Evolutionary conservation across 2,797 vertebrate species (phyloP), one percentile per base, ranked within the genome.

Genomic region (Muraenolepis orangiensis): DNA sequence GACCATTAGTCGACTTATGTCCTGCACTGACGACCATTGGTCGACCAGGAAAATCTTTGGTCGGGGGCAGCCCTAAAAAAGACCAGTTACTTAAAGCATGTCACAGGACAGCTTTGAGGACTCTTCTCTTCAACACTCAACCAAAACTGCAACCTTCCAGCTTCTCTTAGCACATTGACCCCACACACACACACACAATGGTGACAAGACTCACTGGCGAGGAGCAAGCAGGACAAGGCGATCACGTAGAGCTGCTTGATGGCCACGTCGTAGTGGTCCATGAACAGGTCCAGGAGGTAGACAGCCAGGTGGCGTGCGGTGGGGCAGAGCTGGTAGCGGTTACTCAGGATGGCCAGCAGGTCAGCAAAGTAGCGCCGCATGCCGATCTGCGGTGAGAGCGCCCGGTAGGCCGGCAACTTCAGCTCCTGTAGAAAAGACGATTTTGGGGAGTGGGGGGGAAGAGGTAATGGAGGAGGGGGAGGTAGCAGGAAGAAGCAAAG

Each of bases 261-360:
- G 0, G 93, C 87, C 81, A 96, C 90, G 40, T 95, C 94, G 0
- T 96, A 96, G 86, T 93, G 92, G 86, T 95, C 94, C 94, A 95
- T 95, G 86, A 95, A 96, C 86, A 96, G 90, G 89, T 98, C 96
- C 82, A 98, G 90, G 86, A 97, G 89, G 90, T 96, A 97, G 87
- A 96, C 80, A 0, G 95, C 95, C 26, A 98, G 93, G 84, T 98
- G 96, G 14, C 95, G 94, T 0, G 96, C 93, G 0, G 93, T 91
- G 0, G 95, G 95, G 80, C 96, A 97, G 23, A 96, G 93, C 86
- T 93, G 91, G 88, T 94, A 96, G 38, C 86, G 94, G 80, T 92
- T 95, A 85, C 96, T 96, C 85, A 97, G 90, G 83, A 95, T 90
- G 78, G 93, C 94, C 87, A 98, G 76, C 81, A 96, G 80, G 88